Conservation (phyloP, 2,888 invertebrate genomes). For the Hesperia comma region DNA sequence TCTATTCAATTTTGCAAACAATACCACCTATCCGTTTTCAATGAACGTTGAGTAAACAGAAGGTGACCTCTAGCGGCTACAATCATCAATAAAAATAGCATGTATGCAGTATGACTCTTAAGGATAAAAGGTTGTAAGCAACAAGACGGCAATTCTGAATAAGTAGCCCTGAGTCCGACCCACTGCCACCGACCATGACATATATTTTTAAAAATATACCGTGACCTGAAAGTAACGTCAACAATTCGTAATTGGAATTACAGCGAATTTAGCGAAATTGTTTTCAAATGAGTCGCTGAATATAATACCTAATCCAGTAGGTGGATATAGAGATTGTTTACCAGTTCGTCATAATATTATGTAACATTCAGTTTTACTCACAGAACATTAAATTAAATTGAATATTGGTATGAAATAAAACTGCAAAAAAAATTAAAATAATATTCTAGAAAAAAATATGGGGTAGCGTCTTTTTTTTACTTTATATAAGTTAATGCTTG, state of each 20-base stretch:
- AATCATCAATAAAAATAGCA: constrained; percentile 30
- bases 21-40: not conserved
- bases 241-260: constrained; percentile 27
- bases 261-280: constrained; percentile 10
- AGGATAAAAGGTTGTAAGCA: constrained; percentile 17
- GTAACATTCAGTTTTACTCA: too few species aligned
- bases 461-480: too few species aligned
- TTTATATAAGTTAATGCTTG: too few species aligned
- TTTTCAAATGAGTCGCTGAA: constrained; percentile 17
- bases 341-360: too few species aligned
- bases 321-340: not conserved
- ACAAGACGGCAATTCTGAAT: constrained; percentile 48
- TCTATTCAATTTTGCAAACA: not conserved
- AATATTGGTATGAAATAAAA: too few species aligned
- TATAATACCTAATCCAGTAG: not conserved
- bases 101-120: constrained; percentile 7
- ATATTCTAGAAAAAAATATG: too few species aligned
- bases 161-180: constrained; percentile 54
- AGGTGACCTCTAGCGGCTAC: constrained; percentile 13
- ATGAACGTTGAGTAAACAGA: constrained; percentile 8
- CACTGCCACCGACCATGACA: constrained; percentile 61
- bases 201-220: constrained; percentile 46
- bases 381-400: too few species aligned
- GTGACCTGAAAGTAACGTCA: constrained; percentile 21
- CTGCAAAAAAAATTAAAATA: too few species aligned